A percentile compares a stretch with the other conserved stretches of the same genome.
These are phyloP conservation scores for Hypena proboscidalis DNA, from an alignment of 2,888 invertebrate genomes.

Conservation along the genomic window DNA sequence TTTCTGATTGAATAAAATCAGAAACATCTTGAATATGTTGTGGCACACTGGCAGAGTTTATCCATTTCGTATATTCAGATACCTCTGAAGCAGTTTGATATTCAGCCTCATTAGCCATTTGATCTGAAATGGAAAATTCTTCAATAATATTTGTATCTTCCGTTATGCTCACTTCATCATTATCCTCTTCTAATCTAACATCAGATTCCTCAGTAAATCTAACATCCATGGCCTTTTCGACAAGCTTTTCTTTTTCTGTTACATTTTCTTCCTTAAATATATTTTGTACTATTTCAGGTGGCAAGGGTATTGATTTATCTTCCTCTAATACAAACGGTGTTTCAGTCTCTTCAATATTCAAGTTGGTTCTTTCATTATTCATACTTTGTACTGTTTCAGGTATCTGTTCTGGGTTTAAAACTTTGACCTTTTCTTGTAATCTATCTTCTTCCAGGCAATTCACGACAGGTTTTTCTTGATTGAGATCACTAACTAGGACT, in stretches of 20 bases:
- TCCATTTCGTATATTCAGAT: conserved; percentile 20
- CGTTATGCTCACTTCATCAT: conserved; percentile 27
- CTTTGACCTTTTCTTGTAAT: conserved; percentile 27
- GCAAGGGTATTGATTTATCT: conserved; percentile 44
- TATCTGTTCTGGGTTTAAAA: conserved; percentile 35
- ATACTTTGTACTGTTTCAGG: conserved; percentile 65
- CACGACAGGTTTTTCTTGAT: conserved; percentile 31
- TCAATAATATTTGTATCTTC: conserved; percentile 17
- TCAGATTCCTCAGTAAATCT: conserved; percentile 2
- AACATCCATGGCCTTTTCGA: conserved; percentile 10
- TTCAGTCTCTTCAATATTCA: conserved; percentile 36
- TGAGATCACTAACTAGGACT: conserved; percentile 44
- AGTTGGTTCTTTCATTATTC: conserved; percentile 32
- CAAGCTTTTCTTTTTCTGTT: conserved; percentile 17
- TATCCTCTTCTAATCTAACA: conserved; percentile 20
- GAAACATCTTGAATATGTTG: conserved; percentile 24
- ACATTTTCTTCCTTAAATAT: conserved; percentile 43
- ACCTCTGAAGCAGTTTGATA: conserved; percentile 9
- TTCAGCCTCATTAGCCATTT: conserved; percentile 6
- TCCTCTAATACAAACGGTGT: conserved; percentile 34
- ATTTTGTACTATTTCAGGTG: conserved; percentile 76
- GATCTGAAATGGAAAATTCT: conserved; percentile 7
- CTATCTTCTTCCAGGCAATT: conserved; percentile 26
- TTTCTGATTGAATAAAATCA: conserved; percentile 31
- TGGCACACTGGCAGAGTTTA: conserved; percentile 17